These are phyloP conservation scores for Hirtodrosophila confusa DNA, from an alignment of 2,888 invertebrate genomes.

Conservation along the genomic window DNA sequence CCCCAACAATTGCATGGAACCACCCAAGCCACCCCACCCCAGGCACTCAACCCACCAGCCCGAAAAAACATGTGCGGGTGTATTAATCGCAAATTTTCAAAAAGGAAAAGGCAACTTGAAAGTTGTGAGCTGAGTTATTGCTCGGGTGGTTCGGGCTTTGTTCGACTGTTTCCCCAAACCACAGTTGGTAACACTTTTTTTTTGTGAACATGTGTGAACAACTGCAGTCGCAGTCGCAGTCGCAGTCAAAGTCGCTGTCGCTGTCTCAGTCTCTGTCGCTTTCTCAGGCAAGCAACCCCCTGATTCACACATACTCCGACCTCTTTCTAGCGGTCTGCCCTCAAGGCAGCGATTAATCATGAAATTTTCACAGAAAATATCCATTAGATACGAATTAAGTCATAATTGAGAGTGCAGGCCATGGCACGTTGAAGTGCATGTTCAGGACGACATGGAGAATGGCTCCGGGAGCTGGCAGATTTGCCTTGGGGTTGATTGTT, in stretches of 20 bases:
- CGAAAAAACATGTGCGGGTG: constrained; percentile 29
- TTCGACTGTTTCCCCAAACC: constrained; percentile 42
- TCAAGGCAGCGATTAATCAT: constrained; percentile 76
- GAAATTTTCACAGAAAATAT: constrained; percentile 78
- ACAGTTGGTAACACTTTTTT: constrained; percentile 35
- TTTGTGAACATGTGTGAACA: constrained; percentile 80
- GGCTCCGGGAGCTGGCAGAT: constrained; percentile 14
- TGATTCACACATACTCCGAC: constrained; percentile 9
- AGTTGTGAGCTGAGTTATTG: constrained; percentile 57
- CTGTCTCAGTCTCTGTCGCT: constrained; percentile 3
- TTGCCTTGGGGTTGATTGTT: constrained; percentile 29
- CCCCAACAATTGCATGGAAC: constrained; percentile 57
- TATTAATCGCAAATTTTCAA: constrained; percentile 60
- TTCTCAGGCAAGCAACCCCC: constrained; percentile 45
- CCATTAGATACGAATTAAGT: constrained; percentile 82
- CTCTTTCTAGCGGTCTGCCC: constrained; percentile 39
- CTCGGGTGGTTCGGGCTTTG: constrained; percentile 46
- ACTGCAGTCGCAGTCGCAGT: constrained; percentile 56
- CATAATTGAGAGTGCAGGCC: constrained; percentile 80
- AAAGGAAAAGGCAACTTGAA: constrained; percentile 50
- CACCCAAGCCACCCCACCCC: neutral
- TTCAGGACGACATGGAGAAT: neutral
- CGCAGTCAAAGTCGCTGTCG: constrained; percentile 1
- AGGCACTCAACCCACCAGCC: constrained; percentile 9
- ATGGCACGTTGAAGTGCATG: constrained; percentile 69